Evolutionary conservation across 2,888 invertebrate species (phyloP), one percentile per base, ranked within the genome.

Genomic region (Caenorhabditis macrosperma): DNA sequence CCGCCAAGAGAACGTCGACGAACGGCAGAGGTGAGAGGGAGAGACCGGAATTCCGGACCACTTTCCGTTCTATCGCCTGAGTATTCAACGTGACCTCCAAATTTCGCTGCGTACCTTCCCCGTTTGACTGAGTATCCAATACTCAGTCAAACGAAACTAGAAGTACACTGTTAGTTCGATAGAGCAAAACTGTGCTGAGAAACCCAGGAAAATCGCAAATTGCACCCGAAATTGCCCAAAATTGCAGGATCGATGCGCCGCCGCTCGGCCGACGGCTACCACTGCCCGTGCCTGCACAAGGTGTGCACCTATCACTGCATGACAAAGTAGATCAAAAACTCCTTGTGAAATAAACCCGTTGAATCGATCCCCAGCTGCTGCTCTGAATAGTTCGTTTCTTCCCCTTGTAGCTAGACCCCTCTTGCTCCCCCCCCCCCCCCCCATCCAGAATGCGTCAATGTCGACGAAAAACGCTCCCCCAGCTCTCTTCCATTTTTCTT

Each of bases 241-340:
- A 44, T 68, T 79, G 17, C 41, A 79, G 79, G 55, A 28, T 35
- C 46, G 28, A 55, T 76, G 54, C 66, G 76, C 12, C 80, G 80
- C 22, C 71, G 76, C n/a, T 71, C 76, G 22, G 74, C 71, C 22
- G 57, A 33, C 10, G 22, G 41, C 33, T 75, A 63, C 33, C 44
- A 48, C 6, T 80, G 80, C 59, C 75, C 71, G 26, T 80, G 80
- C 54, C 55, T 61, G 10, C 76, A 76, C 68, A 80, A 80, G 26
- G 66, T 80, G 20, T 80, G 80, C 71, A 64, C 80, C 22, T 68
- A 57, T 12, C 72, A 78, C 22, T 78, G 78, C 60, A 67, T 78
- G 71, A 78, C 55, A 17, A 72, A 72, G 48, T 63, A 72, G 52
- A n/a, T n/a, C n/a, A 61, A 46, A 9, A 46, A 57, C 44, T 50